A percentile compares a stretch with the other conserved stretches of the same genome.
These are phyloP conservation scores for Felis chaus DNA, from an alignment of 2,113 vertebrate genomes.

Conservation along the genomic window DNA sequence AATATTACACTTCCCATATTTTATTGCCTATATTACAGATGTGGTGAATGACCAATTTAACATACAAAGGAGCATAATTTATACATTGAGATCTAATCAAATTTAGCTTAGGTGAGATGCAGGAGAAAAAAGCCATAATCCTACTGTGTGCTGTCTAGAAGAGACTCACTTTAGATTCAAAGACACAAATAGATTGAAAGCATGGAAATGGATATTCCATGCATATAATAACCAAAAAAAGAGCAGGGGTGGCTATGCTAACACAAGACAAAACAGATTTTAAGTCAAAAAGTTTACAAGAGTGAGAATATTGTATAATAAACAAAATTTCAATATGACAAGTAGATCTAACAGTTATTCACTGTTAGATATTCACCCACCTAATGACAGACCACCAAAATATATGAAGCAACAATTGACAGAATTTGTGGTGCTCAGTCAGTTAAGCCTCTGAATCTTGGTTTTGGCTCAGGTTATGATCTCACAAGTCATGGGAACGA, in stretches of 20 bases:
- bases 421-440: background rate
- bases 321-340: background rate
- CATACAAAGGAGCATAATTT: background rate
- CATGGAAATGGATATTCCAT: background rate
- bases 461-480: too few species aligned
- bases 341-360: background rate
- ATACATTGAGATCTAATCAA: background rate
- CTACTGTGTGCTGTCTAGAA: background rate
- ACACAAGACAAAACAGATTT: background rate
- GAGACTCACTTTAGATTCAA: background rate
- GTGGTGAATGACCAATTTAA: background rate
- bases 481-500: too few species aligned
- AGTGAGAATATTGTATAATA: background rate
- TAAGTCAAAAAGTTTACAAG: background rate
- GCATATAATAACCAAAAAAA: background rate
- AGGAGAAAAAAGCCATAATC: background rate
- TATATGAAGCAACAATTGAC: background rate
- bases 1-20: background rate
- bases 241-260: background rate
- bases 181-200: background rate
- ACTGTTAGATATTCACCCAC: background rate
- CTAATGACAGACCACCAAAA: background rate
- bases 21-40: background rate
- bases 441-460: too few species aligned
- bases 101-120: background rate